Percentiles rank a stretch among this genome's conserved stretches.
Evolutionary conservation across 2,797 vertebrate species (phyloP).

Genomic region (Characodon lateralis): DNA sequence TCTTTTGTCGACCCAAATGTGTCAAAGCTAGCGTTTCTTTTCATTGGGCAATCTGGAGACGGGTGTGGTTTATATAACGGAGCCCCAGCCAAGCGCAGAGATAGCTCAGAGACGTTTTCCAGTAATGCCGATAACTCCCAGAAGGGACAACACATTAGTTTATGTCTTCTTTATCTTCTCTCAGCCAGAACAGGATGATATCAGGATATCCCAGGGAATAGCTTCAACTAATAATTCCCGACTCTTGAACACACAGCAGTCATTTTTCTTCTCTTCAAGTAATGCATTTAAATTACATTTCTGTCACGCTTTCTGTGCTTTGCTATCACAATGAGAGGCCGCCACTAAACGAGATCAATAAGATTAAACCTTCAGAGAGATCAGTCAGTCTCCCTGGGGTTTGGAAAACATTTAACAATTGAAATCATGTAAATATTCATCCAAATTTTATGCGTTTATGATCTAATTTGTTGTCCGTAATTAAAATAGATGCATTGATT

Average conservation of each 20-base stretch:
- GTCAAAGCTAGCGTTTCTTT: constrained; percentile 35
- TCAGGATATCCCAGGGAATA: constrained; percentile 18
- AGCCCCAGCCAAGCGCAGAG: constrained; percentile 12
- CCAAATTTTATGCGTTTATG: no score
- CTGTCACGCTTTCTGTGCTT: no score
- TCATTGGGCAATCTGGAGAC: constrained; percentile 27
- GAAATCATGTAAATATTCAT: no score
- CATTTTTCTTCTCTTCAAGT: constrained; percentile 10
- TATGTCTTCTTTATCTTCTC: neutral
- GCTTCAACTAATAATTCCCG: constrained; percentile 26
- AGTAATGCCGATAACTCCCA: constrained; percentile 4
- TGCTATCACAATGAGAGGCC: no score
- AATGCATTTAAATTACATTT: no score
- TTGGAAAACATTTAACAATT: no score
- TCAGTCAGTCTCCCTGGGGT: no score
- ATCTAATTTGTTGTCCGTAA: no score
- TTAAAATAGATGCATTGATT: no score
- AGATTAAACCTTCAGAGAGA: no score
- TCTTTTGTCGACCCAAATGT: constrained; percentile 40
- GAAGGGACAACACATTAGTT: neutral
- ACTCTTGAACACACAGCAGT: neutral
- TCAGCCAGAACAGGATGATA: constrained; percentile 11
- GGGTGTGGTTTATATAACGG: constrained; percentile 18
- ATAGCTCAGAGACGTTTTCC: constrained; percentile 18
- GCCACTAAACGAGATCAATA: no score